Conservation (phyloP, 2,797 vertebrate species). For the Tenualosa thibaudeaui region DNA sequence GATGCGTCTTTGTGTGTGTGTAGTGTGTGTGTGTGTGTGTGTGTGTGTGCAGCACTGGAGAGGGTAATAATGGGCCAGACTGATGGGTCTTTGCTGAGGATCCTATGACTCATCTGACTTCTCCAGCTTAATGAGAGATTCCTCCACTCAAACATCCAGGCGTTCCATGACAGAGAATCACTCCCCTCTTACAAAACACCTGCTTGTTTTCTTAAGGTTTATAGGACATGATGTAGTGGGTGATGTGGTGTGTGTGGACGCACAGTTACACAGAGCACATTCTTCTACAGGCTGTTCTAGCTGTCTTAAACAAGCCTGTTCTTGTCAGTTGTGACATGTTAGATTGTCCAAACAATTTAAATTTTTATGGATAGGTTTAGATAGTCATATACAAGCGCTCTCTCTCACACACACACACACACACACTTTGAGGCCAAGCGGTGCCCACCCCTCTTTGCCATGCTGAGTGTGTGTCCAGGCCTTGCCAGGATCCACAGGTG, state of each 20-base stretch:
- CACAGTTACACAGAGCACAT: neutral
- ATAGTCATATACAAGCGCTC: neutral
- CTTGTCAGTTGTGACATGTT: neutral
- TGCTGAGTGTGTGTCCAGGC: neutral
- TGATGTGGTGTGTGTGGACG: neutral
- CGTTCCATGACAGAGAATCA: neutral
- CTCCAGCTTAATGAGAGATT: conserved; percentile 1
- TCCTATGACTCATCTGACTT: neutral
- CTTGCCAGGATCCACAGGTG: neutral
- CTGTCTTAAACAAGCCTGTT: neutral
- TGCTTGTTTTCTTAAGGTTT: conserved; percentile 9
- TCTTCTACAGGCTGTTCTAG: too few species aligned
- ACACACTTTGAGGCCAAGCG: neutral
- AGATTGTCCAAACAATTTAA: too few species aligned
- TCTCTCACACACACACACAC: neutral
- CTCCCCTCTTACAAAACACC: neutral
- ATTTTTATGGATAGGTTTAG: too few species aligned
- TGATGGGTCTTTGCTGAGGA: neutral
- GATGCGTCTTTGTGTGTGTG: too few species aligned
- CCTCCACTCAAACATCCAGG: neutral
- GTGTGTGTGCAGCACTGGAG: neutral
- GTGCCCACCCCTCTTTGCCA: neutral
- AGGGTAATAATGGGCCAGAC: too few species aligned
- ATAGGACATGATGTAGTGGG: neutral
- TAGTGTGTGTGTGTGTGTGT: too few species aligned